phyloP scores from a whole-genome alignment of 2,113 vertebrate species.

The Merops nubicus region DNA sequence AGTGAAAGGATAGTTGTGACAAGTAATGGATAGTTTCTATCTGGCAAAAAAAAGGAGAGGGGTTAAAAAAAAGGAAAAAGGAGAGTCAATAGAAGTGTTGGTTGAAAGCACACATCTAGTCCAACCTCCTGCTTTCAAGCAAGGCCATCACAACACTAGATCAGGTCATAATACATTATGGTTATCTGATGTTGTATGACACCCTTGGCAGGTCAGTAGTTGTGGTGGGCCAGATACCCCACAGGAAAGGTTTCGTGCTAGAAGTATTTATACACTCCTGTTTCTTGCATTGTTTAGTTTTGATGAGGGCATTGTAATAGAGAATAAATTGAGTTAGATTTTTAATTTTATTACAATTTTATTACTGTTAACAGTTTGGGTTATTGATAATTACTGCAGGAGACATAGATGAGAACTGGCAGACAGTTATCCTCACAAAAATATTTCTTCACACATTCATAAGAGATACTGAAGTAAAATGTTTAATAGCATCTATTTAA shows the following conservation, averaged over 20 bases:
- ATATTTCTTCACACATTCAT: fast-evolving
- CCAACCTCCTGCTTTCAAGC: not conserved
- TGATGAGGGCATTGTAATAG: not conserved
- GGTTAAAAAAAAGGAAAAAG: not conserved
- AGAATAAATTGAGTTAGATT: not conserved
- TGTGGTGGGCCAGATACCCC: not conserved
- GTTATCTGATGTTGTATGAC: not conserved
- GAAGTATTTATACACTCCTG: not conserved
- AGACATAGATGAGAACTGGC: not conserved
- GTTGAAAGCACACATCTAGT: not conserved
- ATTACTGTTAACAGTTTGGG: not conserved
- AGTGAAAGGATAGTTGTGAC: not conserved
- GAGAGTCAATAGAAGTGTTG: not conserved
- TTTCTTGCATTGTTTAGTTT: not conserved
- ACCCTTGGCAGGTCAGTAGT: not conserved
- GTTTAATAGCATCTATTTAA: not conserved
- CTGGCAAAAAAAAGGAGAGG: not conserved
- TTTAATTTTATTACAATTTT: not conserved
- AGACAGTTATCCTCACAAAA: not conserved
- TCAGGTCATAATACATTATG: not conserved
- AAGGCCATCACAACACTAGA: not conserved
- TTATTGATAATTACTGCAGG: not conserved
- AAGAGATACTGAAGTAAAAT: not conserved
- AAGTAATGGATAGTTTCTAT: not conserved
- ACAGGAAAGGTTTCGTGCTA: not conserved